A percentile compares a stretch with the other conserved stretches of the same genome.
Conservation (phyloP, 1,140 invertebrate species). For the Drosophila varians region DNA sequence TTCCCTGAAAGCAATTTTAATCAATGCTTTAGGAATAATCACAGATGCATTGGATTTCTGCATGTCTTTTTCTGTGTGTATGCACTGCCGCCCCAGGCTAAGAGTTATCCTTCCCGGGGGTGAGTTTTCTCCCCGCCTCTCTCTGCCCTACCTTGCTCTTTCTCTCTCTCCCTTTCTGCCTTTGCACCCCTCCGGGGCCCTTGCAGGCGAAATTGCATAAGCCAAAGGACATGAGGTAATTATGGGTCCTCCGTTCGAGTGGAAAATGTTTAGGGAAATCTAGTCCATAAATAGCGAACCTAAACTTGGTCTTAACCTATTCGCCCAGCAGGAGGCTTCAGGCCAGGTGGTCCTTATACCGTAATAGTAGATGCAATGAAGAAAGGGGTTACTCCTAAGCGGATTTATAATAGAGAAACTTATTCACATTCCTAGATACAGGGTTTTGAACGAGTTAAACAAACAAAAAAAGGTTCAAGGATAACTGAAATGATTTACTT, state of each 20-base stretch:
- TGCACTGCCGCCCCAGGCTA: slow-evolving; percentile 53
- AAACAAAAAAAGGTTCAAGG: background rate
- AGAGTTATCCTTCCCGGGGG: slow-evolving; percentile 40
- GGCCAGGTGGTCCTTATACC: background rate
- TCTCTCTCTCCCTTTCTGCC: slow-evolving; percentile 13
- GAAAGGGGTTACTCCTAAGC: background rate
- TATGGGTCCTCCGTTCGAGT: slow-evolving; percentile 39
- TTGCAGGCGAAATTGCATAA: slow-evolving; percentile 64
- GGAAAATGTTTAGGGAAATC: slow-evolving; percentile 50
- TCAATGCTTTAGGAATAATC: background rate
- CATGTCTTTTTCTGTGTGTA: slow-evolving; percentile 63
- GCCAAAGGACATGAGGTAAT: slow-evolving; percentile 55
- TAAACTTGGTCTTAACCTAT: slow-evolving; percentile 44
- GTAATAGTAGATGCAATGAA: slow-evolving; percentile 14
- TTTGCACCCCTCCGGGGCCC: background rate
- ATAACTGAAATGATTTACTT: background rate
- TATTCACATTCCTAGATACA: background rate
- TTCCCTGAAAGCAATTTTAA: background rate
- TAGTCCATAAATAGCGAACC: slow-evolving; percentile 26
- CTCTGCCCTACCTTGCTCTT: background rate
- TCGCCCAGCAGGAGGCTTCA: slow-evolving; percentile 17
- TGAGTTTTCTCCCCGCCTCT: slow-evolving; percentile 52
- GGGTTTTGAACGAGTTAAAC: background rate
- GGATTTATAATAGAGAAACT: slow-evolving; percentile 1
- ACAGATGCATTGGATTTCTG: slow-evolving; percentile 45